Evolutionary conservation across 1,140 invertebrate species (phyloP).

Genomic region (Saccostrea echinata): DNA sequence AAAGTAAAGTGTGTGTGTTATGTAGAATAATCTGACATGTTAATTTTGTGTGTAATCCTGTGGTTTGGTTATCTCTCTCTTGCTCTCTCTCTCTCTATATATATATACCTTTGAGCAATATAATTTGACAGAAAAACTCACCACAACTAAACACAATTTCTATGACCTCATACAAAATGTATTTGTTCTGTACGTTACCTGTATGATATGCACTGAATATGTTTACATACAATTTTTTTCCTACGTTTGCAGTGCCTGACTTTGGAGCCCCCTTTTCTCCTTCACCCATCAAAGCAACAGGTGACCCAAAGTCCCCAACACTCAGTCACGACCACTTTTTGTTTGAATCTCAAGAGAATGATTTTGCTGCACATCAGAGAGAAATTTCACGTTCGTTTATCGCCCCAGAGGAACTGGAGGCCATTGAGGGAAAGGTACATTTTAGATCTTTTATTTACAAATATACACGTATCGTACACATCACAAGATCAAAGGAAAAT

Average conservation of each 20-base stretch:
- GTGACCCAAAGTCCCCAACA: slow-evolving; percentile 39
- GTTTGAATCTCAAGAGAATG: slow-evolving; percentile 46
- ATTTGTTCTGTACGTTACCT: not conserved
- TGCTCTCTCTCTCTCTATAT: not conserved
- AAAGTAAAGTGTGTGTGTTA: not conserved
- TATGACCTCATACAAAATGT: not conserved
- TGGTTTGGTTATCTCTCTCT: not conserved
- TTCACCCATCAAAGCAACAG: not conserved
- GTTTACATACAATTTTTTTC: not conserved
- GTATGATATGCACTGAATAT: not conserved
- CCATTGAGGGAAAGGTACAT: slow-evolving; percentile 48
- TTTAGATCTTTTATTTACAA: slow-evolving; percentile 42
- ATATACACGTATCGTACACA: not conserved
- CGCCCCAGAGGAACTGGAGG: slow-evolving; percentile 44
- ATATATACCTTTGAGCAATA: not conserved
- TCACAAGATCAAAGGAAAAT: slow-evolving; percentile 26
- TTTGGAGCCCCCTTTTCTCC: slow-evolving; percentile 39
- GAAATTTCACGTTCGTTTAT: slow-evolving; percentile 64
- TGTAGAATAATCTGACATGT: not conserved
- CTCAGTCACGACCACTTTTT: slow-evolving; percentile 21
- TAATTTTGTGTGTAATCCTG: not conserved
- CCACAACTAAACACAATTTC: not conserved
- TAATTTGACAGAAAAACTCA: slow-evolving; percentile 15
- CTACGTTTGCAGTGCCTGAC: slow-evolving; percentile 24
- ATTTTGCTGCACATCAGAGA: slow-evolving; percentile 69